Evolutionary conservation across 2,797 vertebrate genomes (phyloP).

Genomic region (Mus minutoides): DNA sequence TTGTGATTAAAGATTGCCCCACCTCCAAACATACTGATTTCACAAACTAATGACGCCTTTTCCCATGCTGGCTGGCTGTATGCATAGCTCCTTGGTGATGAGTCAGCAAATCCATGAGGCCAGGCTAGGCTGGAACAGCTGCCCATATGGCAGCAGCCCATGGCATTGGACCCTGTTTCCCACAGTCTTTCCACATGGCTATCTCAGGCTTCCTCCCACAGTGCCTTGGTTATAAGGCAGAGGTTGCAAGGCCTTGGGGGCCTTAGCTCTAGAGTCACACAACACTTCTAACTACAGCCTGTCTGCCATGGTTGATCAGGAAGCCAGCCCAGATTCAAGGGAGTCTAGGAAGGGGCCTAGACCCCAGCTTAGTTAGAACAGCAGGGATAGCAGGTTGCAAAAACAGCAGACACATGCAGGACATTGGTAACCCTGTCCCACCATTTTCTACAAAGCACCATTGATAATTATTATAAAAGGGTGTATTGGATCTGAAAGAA

Average conservation of each 20-base stretch:
- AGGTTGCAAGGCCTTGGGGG: too few species aligned
- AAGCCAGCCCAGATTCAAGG: background rate
- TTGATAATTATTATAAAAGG: background rate
- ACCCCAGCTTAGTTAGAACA: rapidly evolving
- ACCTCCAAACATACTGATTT: background rate
- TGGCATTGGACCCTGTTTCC: background rate
- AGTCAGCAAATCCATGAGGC: rapidly evolving
- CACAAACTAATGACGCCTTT: too few species aligned
- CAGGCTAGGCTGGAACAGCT: background rate
- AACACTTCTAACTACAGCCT: rapidly evolving
- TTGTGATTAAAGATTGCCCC: background rate
- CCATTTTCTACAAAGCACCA: background rate
- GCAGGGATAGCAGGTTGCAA: rapidly evolving
- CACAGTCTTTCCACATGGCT: background rate
- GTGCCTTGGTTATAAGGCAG: background rate
- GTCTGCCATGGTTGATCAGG: background rate
- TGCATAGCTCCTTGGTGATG: rapidly evolving
- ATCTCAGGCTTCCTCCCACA: background rate
- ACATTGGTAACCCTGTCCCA: rapidly evolving
- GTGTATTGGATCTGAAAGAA: background rate
- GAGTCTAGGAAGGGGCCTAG: background rate
- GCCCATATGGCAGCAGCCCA: rapidly evolving
- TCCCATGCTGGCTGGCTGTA: rapidly evolving
- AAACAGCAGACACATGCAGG: rapidly evolving
- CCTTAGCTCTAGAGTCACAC: background rate